Percentiles rank a stretch among this genome's conserved stretches.
These are phyloP conservation scores for Laticauda laticaudata DNA, from an alignment of 2,113 vertebrate species.

Conservation along the genomic window DNA sequence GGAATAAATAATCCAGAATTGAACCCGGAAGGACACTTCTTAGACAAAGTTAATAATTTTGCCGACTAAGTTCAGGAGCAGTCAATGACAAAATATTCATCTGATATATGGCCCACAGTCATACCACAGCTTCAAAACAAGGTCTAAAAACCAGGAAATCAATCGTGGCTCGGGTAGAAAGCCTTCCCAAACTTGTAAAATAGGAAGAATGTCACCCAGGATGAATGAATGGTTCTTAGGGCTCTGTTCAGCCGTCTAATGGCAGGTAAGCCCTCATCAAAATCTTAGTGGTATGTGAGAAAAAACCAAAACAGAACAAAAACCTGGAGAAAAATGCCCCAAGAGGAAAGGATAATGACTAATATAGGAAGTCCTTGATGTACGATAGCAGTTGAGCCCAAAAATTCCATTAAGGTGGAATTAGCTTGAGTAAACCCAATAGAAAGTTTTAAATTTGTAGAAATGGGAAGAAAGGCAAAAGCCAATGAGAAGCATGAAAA, in stretches of 20 bases:
- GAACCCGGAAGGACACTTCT: not conserved
- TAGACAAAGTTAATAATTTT: slow-evolving; percentile 19
- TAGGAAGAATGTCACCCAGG: not conserved
- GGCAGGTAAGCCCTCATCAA: accelerated
- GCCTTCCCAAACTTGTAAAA: slow-evolving; percentile 23
- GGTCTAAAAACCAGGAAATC: slow-evolving; percentile 31
- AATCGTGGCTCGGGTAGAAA: not conserved
- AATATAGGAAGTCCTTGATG: too few relatives aligned
- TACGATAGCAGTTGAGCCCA: too few relatives aligned
- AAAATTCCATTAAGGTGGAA: not conserved
- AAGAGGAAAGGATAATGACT: too few relatives aligned
- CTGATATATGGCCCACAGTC: not conserved
- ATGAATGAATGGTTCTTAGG: accelerated
- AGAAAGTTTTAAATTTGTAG: not conserved
- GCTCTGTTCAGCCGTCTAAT: not conserved
- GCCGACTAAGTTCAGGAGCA: slow-evolving; percentile 17
- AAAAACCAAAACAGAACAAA: not conserved
- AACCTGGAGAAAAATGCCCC: not conserved
- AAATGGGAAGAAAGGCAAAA: not conserved
- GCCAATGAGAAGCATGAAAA: not conserved
- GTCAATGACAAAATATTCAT: not conserved
- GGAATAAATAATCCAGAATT: not conserved
- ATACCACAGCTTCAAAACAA: slow-evolving; percentile 25
- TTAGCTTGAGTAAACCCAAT: not conserved
- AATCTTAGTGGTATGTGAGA: not conserved